phyloP scores from a whole-genome alignment of 2,113 vertebrate genomes.

The Xyliphius kryptos region DNA sequence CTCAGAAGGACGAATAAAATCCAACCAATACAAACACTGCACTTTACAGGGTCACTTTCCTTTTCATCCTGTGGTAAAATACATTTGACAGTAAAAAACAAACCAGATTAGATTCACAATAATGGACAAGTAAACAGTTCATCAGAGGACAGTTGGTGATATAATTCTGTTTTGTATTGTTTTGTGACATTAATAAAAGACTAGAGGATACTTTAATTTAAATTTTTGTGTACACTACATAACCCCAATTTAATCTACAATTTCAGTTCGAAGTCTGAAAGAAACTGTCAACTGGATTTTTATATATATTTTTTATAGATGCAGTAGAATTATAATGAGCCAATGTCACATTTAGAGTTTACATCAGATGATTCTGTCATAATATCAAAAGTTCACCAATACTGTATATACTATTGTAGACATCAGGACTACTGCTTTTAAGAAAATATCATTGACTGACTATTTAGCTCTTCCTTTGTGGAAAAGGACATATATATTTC shows the following conservation, averaged over 20 bases:
- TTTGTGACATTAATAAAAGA: too few relatives aligned
- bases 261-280: not conserved
- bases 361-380: slow-evolving; percentile 4
- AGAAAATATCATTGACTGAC: slow-evolving; percentile 24
- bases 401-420: slow-evolving; percentile 27
- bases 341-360: slow-evolving; percentile 8
- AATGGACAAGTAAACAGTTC: too few relatives aligned
- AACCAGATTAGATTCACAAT: too few relatives aligned
- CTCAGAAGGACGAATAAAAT: not conserved
- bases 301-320: not conserved
- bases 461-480: slow-evolving; percentile 10
- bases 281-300: too few relatives aligned
- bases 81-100: too few relatives aligned
- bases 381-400: slow-evolving; percentile 25
- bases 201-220: too few relatives aligned
- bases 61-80: not conserved
- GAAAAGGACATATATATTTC: slow-evolving; percentile 25
- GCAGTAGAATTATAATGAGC: slow-evolving; percentile 5
- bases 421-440: slow-evolving; percentile 7
- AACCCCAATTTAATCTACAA: too few relatives aligned
- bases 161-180: too few relatives aligned
- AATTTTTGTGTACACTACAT: too few relatives aligned
- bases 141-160: too few relatives aligned
- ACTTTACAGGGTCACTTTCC: not conserved
- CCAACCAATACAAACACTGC: not conserved